These are phyloP conservation scores for Tanytarsus gracilentus DNA, from an alignment of 2,888 invertebrate species.

Conservation along the genomic window DNA sequence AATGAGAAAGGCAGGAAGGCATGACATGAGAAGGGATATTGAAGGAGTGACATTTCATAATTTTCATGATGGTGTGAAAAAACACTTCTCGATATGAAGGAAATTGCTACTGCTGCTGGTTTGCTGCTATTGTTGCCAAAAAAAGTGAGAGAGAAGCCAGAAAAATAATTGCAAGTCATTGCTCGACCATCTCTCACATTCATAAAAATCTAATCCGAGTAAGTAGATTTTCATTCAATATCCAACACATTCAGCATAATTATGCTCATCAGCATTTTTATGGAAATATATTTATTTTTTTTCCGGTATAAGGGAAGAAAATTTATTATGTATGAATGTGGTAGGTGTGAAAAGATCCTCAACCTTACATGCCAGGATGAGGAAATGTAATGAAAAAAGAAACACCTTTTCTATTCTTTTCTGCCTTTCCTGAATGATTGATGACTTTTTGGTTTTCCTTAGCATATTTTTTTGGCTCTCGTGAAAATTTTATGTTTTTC, in stretches of 20 bases:
- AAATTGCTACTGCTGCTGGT: too few species aligned
- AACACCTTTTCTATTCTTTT: constrained; percentile 2
- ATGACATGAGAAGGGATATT: not conserved
- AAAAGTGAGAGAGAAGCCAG: not conserved
- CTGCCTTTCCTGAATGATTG: constrained; percentile 20
- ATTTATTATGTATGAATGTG: too few species aligned
- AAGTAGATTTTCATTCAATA: too few species aligned
- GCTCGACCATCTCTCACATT: too few species aligned
- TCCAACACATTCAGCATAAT: too few species aligned
- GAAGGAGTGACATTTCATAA: constrained; percentile 17
- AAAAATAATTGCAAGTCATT: not conserved
- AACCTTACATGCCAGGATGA: not conserved
- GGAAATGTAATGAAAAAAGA: constrained; percentile 15
- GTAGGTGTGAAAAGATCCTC: too few species aligned
- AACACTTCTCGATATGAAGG: too few species aligned
- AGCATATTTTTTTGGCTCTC: not conserved
- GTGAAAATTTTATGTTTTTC: not conserved
- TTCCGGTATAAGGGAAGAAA: too few species aligned
- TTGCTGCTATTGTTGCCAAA: too few species aligned
- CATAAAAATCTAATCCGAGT: too few species aligned
- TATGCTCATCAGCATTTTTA: too few species aligned
- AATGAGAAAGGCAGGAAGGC: not conserved
- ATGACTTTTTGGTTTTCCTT: constrained; percentile 20
- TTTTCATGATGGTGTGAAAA: not conserved
- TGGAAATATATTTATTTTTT: too few species aligned